These are phyloP conservation scores for Leptocoma aspasia DNA, from an alignment of 2,113 vertebrate species.

Conservation along the genomic window DNA sequence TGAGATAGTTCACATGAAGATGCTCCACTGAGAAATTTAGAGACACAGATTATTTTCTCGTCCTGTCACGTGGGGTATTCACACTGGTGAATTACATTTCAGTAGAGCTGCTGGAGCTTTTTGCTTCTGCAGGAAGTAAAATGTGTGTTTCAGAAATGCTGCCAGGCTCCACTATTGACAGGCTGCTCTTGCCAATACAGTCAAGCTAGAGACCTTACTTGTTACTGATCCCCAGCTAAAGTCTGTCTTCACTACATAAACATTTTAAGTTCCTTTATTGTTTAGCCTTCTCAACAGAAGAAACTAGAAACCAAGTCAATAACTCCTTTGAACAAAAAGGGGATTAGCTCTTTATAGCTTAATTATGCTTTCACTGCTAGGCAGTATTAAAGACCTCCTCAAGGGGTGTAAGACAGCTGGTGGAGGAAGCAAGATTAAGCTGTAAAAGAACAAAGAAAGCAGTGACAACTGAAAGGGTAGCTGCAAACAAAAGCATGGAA, in stretches of 20 bases:
- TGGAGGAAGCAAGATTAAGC: not conserved
- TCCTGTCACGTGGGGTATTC: not conserved
- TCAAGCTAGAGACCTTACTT: not conserved
- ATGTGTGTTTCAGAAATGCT: not conserved
- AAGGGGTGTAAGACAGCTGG: not conserved
- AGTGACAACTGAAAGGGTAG: not conserved
- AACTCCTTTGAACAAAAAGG: not conserved
- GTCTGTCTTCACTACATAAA: not conserved
- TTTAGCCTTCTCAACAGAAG: not conserved
- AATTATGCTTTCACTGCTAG: not conserved
- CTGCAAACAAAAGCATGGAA: not conserved
- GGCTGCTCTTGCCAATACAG: not conserved
- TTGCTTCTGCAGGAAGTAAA: not conserved
- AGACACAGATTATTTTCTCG: not conserved
- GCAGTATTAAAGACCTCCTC: not conserved
- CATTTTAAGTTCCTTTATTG: not conserved
- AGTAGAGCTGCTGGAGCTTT: not conserved
- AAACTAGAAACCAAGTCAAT: not conserved
- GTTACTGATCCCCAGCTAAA: not conserved
- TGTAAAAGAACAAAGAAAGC: slow-evolving; percentile 1
- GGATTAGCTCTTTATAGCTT: slow-evolving; percentile 1
- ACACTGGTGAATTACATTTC: not conserved
- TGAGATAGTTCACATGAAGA: not conserved
- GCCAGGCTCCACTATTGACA: not conserved
- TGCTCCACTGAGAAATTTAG: not conserved